Evolutionary conservation across 2,888 invertebrate species (phyloP).

Genomic region (Mesorhabditis sp.): DNA sequence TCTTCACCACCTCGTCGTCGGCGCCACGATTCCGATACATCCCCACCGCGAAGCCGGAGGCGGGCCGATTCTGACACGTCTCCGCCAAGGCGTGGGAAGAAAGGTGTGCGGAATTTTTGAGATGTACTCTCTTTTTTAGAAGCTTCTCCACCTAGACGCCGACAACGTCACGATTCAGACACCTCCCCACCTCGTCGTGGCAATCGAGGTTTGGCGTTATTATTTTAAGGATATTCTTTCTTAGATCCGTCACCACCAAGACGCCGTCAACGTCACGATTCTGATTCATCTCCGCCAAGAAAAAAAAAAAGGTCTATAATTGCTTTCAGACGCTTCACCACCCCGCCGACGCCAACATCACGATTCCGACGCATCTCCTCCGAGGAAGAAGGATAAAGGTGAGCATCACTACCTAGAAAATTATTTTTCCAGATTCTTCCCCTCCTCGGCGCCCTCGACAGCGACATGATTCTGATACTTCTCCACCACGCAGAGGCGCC

Average conservation of each 20-base stretch:
- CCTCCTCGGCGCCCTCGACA: not conserved
- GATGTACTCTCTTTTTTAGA: not conserved
- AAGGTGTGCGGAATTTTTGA: not conserved
- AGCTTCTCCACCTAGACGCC: constrained; percentile 3
- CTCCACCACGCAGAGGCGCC: no score
- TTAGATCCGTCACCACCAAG: constrained; percentile 14
- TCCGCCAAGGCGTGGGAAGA: not conserved
- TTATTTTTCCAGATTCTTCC: not conserved
- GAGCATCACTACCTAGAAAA: not conserved
- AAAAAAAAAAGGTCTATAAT: constrained; percentile 2
- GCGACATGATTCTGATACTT: constrained; percentile 6
- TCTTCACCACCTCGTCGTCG: constrained; percentile 1
- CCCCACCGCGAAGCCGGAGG: not conserved
- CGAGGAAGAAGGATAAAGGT: not conserved
- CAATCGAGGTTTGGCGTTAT: not conserved
- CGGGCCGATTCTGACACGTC: not conserved
- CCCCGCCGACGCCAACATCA: constrained; percentile 7
- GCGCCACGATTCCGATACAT: constrained; percentile 1
- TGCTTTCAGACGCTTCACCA: constrained; percentile 5
- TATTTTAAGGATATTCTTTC: constrained; percentile 3
- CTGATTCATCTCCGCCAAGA: constrained; percentile 11
- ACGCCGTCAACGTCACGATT: constrained; percentile 12
- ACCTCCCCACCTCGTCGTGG: constrained; percentile 17
- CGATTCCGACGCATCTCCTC: constrained; percentile 9
- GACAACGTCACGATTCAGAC: constrained; percentile 10